Conservation (phyloP, 1,140 invertebrate genomes). For the Hyles vespertilio region DNA sequence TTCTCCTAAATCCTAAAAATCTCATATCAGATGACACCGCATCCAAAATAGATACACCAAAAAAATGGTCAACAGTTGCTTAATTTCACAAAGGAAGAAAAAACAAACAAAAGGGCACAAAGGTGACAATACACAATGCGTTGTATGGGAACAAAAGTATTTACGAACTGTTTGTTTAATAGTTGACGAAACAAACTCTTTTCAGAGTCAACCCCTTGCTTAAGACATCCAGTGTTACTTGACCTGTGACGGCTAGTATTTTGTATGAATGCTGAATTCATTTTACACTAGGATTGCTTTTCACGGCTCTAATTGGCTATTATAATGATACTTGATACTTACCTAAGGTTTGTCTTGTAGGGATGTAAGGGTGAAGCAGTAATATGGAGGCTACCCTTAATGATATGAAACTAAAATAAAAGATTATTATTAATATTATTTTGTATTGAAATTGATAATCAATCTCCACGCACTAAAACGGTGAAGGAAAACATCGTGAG, state of each 20-base stretch:
- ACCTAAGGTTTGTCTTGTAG: conserved; percentile 13
- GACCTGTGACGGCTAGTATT: background rate
- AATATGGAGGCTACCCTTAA: too few relatives aligned
- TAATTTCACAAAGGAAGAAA: conserved; percentile 13
- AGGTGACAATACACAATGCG: conserved; percentile 68
- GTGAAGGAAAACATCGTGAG: too few relatives aligned
- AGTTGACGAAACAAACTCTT: conserved; percentile 68
- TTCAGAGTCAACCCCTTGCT: conserved; percentile 49
- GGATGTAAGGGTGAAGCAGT: background rate
- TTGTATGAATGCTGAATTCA: background rate
- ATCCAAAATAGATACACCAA: background rate
- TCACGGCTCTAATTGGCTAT: conserved; percentile 67
- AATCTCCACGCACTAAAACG: too few relatives aligned
- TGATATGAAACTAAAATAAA: too few relatives aligned
- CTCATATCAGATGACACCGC: too few relatives aligned
- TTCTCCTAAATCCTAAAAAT: too few relatives aligned
- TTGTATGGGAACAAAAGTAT: conserved; percentile 64
- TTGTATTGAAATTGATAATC: too few relatives aligned
- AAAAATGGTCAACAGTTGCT: too few relatives aligned
- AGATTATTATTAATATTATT: too few relatives aligned
- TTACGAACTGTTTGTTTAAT: conserved; percentile 69
- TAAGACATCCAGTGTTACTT: conserved; percentile 11
- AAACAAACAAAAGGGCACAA: conserved; percentile 54
- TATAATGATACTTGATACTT: conserved; percentile 69
- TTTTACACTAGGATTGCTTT: conserved; percentile 29